Evolutionary conservation across 2,113 vertebrate species (phyloP).

Genomic region (Bufo gargarizans): DNA sequence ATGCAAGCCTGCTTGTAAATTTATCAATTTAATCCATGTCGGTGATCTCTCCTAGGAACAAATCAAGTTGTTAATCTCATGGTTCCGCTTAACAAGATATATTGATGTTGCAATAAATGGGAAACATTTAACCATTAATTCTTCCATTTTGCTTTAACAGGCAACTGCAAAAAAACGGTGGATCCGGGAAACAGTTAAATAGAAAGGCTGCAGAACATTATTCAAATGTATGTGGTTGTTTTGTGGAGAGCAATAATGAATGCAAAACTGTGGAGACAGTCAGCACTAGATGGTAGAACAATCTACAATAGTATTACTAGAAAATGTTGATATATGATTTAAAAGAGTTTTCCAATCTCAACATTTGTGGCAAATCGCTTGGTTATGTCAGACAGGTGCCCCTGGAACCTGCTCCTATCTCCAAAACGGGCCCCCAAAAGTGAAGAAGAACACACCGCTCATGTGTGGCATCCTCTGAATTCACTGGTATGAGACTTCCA

Average conservation of each 20-base stretch:
- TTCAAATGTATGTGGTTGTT: neutral
- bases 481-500: too few relatives aligned
- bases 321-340: neutral
- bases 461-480: too few relatives aligned
- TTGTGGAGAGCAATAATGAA: neutral
- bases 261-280: neutral
- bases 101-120: conserved; percentile 50
- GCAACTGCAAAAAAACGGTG: conserved; percentile 18
- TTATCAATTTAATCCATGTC: conserved; percentile 48
- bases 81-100: conserved; percentile 53
- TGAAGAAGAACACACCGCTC: too few relatives aligned
- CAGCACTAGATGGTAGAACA: neutral
- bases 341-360: neutral
- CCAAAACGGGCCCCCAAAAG: too few relatives aligned
- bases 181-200: conserved; percentile 28
- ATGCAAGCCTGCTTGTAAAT: conserved; percentile 41
- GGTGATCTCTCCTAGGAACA: conserved; percentile 50
- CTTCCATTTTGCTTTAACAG: conserved; percentile 18
- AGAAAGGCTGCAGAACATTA: neutral
- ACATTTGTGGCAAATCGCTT: too few relatives aligned
- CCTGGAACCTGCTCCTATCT: too few relatives aligned
- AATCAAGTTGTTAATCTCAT: conserved; percentile 44
- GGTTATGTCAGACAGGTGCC: too few relatives aligned
- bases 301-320: neutral
- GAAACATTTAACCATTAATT: conserved; percentile 49